These are phyloP conservation scores for Epinotia nisella DNA, from an alignment of 2,888 invertebrate species.

Conservation along the genomic window DNA sequence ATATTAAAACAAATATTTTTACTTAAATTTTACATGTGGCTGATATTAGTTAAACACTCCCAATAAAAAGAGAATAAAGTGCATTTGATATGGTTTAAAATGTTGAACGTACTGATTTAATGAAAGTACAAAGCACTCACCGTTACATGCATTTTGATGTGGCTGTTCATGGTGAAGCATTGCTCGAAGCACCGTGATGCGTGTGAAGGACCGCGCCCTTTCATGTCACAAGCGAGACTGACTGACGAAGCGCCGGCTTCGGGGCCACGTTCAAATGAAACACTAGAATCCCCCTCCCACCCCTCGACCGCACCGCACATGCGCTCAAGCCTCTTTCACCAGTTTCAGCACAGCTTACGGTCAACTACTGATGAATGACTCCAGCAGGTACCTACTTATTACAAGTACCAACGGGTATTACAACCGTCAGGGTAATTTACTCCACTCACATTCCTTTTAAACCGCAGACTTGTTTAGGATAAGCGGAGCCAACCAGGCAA, in stretches of 20 bases:
- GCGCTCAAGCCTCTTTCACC: constrained; percentile 55
- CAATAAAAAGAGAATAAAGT: background rate
- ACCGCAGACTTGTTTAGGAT: background rate
- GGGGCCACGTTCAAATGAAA: constrained; percentile 74
- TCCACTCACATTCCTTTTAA: background rate
- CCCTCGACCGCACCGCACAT: constrained; percentile 60
- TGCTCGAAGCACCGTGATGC: constrained; percentile 87
- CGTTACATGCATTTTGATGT: constrained; percentile 85
- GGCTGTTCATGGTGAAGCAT: constrained; percentile 89
- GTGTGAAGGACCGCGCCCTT: constrained; percentile 82
- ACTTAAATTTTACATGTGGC: background rate
- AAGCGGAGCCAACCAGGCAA: no score
- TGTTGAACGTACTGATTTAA: background rate
- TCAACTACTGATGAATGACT: constrained; percentile 61
- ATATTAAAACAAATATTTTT: background rate
- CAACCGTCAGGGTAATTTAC: constrained; percentile 6
- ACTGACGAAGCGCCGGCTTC: constrained; percentile 69
- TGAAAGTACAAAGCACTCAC: constrained; percentile 63
- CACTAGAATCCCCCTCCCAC: constrained; percentile 62
- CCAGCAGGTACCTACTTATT: constrained; percentile 44
- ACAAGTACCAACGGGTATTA: constrained; percentile 38
- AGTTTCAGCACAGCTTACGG: constrained; percentile 30
- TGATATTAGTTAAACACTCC: background rate
- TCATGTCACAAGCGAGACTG: constrained; percentile 85
- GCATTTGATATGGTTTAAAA: background rate